Evolutionary conservation across 35 echinoderm and acorn worm genomes (phyloP).

Genomic region (Apostichopus parvimensis): DNA sequence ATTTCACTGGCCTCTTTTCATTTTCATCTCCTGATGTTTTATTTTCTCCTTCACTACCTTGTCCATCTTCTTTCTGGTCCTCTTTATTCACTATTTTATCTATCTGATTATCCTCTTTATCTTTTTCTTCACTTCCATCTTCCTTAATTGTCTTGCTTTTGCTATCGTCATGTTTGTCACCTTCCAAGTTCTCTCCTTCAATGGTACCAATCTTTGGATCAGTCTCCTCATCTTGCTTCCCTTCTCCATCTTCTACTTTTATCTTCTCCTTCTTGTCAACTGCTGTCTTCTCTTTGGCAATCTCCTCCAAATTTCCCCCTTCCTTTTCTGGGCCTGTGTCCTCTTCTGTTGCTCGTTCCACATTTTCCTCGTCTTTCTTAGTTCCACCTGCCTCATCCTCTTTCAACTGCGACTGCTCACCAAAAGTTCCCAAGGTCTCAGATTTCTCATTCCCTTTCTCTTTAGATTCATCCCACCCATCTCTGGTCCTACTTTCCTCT

Average conservation of each 20-base stretch:
- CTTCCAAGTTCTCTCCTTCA: background rate
- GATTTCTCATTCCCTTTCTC: background rate
- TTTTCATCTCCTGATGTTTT: background rate
- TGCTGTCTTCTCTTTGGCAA: background rate
- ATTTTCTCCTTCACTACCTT: background rate
- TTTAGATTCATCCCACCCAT: background rate
- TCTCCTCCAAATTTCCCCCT: background rate
- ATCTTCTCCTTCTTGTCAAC: background rate
- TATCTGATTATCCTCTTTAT: background rate
- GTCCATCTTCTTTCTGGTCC: background rate
- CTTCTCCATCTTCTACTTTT: background rate
- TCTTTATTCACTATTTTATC: background rate
- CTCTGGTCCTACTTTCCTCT: background rate
- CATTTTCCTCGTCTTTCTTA: background rate
- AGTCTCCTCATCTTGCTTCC: background rate
- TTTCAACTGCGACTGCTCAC: background rate
- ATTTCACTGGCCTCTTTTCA: background rate
- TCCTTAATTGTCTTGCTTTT: background rate
- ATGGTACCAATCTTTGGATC: background rate
- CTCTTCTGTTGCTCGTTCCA: background rate
- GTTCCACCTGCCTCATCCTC: background rate
- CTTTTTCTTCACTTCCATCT: background rate
- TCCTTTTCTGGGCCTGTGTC: background rate
- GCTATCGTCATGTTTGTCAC: background rate
- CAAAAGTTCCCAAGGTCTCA: no score